Evolutionary conservation across 2,113 vertebrate genomes (phyloP).

Genomic region (Fregetta grallaria): DNA sequence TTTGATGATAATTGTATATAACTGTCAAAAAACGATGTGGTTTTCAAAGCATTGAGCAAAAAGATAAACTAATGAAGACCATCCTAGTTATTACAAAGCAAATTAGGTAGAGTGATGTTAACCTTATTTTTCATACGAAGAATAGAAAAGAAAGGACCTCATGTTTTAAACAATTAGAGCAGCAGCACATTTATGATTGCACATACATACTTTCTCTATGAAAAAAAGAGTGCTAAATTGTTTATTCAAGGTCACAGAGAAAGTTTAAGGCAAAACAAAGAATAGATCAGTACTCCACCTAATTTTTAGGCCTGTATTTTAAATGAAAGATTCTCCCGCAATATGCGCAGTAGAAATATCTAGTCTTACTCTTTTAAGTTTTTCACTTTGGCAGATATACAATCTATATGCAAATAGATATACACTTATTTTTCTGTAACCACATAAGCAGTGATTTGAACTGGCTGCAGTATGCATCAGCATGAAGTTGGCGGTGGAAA

Average conservation of each 20-base stretch:
- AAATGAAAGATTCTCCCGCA: not conserved
- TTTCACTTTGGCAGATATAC: conserved; percentile 41
- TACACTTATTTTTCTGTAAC: conserved; percentile 25
- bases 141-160: not conserved
- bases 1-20: conserved; percentile 51
- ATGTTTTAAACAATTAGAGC: not conserved
- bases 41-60: conserved; percentile 42
- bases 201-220: not conserved
- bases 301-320: conserved; percentile 10
- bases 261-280: not conserved
- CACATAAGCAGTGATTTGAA: not conserved
- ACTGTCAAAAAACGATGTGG: not conserved
- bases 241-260: conserved; percentile 31
- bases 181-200: not conserved
- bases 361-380: conserved; percentile 25
- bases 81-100: conserved; percentile 7
- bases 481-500: not conserved
- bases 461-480: not conserved
- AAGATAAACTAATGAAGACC: not conserved
- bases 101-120: not conserved
- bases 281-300: not conserved
- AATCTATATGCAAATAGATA: conserved; percentile 62
- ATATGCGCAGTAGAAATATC: not conserved
- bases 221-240: not conserved
- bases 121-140: conserved; percentile 5